Conservation (phyloP, 2,888 invertebrate species). For the Andrena praecox region DNA sequence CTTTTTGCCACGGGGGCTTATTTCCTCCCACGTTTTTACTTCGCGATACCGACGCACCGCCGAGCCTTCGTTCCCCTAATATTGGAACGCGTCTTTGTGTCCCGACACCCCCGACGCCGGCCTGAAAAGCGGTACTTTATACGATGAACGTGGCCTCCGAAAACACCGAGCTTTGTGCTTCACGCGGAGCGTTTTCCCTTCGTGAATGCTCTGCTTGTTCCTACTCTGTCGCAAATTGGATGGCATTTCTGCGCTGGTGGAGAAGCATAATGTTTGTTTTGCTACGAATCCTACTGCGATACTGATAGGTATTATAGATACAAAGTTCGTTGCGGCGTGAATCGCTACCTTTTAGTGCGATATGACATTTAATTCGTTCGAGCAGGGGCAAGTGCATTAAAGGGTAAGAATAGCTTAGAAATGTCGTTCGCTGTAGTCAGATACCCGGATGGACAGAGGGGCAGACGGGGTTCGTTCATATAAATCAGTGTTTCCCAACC, state of each 20-base stretch:
- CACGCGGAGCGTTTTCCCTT: slow-evolving; percentile 1
- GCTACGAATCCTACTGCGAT: not conserved
- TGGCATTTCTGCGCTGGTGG: not conserved
- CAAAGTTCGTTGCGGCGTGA: not conserved
- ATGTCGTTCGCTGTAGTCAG: too few species aligned
- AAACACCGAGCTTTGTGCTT: slow-evolving; percentile 28
- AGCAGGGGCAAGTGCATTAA: too few species aligned
- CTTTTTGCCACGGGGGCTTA: slow-evolving; percentile 2
- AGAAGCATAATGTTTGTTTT: not conserved
- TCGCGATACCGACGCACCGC: not conserved
- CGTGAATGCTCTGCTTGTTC: not conserved
- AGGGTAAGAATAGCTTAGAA: too few species aligned
- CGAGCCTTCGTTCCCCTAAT: slow-evolving; percentile 16
- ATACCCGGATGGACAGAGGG: too few species aligned
- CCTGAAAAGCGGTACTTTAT: slow-evolving; percentile 13
- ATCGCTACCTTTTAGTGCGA: too few species aligned
- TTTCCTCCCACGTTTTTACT: slow-evolving; percentile 28
- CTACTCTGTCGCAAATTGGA: slow-evolving; percentile 21
- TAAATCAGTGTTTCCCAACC: too few species aligned
- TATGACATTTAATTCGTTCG: too few species aligned
- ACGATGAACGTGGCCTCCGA: not conserved
- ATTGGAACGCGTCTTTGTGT: slow-evolving; percentile 23
- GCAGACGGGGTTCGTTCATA: too few species aligned
- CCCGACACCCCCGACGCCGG: not conserved
- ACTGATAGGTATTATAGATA: not conserved